phyloP scores from a whole-genome alignment of 1,140 invertebrate species.

The Agrypnia vestita region DNA sequence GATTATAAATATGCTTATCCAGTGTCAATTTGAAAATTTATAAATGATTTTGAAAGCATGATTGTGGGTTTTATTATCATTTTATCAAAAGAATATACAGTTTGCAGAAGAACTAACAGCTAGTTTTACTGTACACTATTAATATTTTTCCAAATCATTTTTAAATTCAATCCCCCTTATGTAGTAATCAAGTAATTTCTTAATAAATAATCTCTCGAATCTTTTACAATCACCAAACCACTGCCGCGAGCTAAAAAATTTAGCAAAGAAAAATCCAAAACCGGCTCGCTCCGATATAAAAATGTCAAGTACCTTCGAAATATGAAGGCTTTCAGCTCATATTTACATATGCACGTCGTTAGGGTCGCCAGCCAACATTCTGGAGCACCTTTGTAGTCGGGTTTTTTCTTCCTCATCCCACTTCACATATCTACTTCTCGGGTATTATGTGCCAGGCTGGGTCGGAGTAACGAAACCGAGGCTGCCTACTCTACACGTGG shows the following conservation, averaged over 20 bases:
- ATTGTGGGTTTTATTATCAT: too few relatives aligned
- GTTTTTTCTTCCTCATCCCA: conserved; percentile 48
- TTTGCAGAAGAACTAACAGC: too few relatives aligned
- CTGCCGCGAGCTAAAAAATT: conserved; percentile 35
- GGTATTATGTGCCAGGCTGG: conserved; percentile 10
- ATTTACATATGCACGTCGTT: conserved; percentile 56
- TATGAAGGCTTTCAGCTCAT: conserved; percentile 42
- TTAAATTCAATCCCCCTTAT: too few relatives aligned
- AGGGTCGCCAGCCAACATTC: conserved; percentile 19
- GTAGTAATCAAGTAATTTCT: too few relatives aligned
- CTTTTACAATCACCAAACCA: neutral
- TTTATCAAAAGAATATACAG: too few relatives aligned
- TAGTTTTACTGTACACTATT: too few relatives aligned
- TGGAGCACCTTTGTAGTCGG: conserved; percentile 49
- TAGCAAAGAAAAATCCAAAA: conserved; percentile 33
- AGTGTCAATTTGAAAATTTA: too few relatives aligned
- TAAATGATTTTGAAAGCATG: too few relatives aligned
- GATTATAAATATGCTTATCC: too few relatives aligned
- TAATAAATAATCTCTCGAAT: too few relatives aligned
- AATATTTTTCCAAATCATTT: too few relatives aligned
- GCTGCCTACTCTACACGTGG: conserved; percentile 21
- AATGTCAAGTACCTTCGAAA: conserved; percentile 52
- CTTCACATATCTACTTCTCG: conserved; percentile 36
- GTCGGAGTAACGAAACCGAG: conserved; percentile 15
- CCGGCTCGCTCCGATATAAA: conserved; percentile 39